Conservation (phyloP, 2,888 invertebrate species). For the Meganola albula region DNA sequence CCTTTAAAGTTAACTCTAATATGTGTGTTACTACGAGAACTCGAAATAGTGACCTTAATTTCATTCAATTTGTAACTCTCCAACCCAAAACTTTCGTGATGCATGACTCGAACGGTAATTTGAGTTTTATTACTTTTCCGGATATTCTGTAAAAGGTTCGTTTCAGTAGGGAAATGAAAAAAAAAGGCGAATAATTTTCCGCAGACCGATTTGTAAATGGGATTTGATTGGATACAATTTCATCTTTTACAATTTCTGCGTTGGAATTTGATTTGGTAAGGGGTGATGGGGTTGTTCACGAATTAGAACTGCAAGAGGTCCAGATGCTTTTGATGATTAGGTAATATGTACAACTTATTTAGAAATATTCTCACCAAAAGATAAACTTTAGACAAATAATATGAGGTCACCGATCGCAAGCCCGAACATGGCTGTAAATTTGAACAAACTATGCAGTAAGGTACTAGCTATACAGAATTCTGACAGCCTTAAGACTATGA, state of each 20-base stretch:
- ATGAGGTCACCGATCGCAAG: too few species aligned
- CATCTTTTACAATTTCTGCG: slow-evolving; percentile 5
- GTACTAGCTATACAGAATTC: too few species aligned
- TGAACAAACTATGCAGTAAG: too few species aligned
- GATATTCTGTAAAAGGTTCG: slow-evolving; percentile 49
- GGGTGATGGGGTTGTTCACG: too few species aligned
- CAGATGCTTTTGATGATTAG: too few species aligned
- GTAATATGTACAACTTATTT: too few species aligned
- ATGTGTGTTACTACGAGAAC: slow-evolving; percentile 27
- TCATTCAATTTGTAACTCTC: slow-evolving; percentile 72
- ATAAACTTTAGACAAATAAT: too few species aligned
- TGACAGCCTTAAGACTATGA: too few species aligned
- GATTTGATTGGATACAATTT: slow-evolving; percentile 25
- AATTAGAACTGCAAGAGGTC: too few species aligned
- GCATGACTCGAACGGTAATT: slow-evolving; percentile 70
- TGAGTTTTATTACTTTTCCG: slow-evolving; percentile 66
- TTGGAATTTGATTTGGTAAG: too few species aligned
- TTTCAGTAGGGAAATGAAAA: slow-evolving; percentile 43
- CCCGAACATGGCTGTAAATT: too few species aligned
- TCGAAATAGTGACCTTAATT: slow-evolving; percentile 58
- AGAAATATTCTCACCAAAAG: too few species aligned
- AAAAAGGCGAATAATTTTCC: slow-evolving; percentile 32
- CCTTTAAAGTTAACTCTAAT: slow-evolving; percentile 27
- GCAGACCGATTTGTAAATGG: slow-evolving; percentile 28
- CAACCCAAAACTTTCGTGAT: slow-evolving; percentile 71